Evolutionary conservation across 2,113 vertebrate genomes (phyloP).

Genomic region (Zapus hudsonius): DNA sequence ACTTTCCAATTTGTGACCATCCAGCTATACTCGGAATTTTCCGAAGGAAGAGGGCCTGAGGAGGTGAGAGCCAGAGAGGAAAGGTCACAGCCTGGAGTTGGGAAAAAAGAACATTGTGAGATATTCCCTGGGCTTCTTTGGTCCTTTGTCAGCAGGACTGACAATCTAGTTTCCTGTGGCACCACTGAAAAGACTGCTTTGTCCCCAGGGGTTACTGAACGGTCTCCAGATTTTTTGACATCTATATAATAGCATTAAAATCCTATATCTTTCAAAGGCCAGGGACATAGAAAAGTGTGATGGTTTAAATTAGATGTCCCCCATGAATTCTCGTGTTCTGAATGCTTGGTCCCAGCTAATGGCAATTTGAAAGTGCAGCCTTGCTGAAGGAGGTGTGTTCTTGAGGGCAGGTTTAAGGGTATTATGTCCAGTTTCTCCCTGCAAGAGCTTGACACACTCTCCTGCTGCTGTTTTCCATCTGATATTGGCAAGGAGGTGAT

Average conservation of each 20-base stretch:
- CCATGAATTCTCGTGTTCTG: too few relatives aligned
- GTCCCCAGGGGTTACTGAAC: not conserved
- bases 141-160: not conserved
- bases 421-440: too few relatives aligned
- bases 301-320: too few relatives aligned
- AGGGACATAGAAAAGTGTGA: not conserved
- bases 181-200: not conserved
- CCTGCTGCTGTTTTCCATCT: too few relatives aligned
- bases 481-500: too few relatives aligned
- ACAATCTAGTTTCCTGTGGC: not conserved
- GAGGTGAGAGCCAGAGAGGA: conserved; percentile 2
- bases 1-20: not conserved
- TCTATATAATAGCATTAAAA: not conserved
- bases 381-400: too few relatives aligned
- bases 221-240: not conserved
- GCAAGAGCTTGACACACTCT: too few relatives aligned
- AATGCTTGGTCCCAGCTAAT: too few relatives aligned
- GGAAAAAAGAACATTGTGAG: not conserved
- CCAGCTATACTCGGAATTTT: conserved; percentile 26
- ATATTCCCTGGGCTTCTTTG: not conserved
- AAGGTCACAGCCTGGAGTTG: not conserved
- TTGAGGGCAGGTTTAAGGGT: too few relatives aligned
- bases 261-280: not conserved
- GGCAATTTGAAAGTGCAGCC: too few relatives aligned
- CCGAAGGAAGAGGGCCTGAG: not conserved